Evolutionary conservation across 1,140 invertebrate genomes (phyloP).

Genomic region (Sarcophaga bullata): DNA sequence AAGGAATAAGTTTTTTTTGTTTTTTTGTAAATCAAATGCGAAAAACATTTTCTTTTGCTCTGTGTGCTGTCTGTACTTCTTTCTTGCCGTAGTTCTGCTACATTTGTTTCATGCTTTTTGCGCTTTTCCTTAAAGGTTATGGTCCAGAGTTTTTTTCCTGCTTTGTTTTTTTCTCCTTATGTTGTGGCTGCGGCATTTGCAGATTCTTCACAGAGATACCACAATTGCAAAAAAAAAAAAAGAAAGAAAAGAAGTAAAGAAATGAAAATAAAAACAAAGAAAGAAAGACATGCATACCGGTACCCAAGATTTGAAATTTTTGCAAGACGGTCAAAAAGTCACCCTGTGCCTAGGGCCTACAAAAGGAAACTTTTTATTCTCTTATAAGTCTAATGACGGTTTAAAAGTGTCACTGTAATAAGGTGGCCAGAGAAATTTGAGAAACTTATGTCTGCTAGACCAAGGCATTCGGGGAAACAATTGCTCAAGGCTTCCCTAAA

Average conservation of each 20-base stretch:
- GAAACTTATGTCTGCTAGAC: too few species aligned
- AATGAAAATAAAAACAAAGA: background rate
- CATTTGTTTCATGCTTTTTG: slow-evolving; percentile 10
- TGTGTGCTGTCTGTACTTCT: background rate
- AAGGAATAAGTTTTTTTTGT: background rate
- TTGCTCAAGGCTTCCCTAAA: too few species aligned
- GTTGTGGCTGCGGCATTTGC: background rate
- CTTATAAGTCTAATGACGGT: too few species aligned
- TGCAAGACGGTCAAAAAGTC: too few species aligned
- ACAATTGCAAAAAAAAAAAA: slow-evolving; percentile 2
- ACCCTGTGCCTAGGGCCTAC: too few species aligned
- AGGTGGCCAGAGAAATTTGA: too few species aligned
- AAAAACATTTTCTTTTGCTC: slow-evolving; percentile 10
- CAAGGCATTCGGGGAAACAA: too few species aligned
- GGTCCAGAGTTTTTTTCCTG: slow-evolving; percentile 26
- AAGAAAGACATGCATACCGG: background rate
- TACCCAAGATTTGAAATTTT: too few species aligned
- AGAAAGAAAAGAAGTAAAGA: background rate
- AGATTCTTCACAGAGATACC: background rate
- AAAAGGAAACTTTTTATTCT: too few species aligned
- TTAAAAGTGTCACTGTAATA: too few species aligned
- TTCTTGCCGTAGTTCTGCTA: too few species aligned
- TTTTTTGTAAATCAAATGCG: slow-evolving; percentile 28
- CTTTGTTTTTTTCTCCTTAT: background rate
- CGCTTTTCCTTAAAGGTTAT: slow-evolving; percentile 33